Evolutionary conservation across 2,888 invertebrate species (phyloP).

Genomic region (Nezara viridula): DNA sequence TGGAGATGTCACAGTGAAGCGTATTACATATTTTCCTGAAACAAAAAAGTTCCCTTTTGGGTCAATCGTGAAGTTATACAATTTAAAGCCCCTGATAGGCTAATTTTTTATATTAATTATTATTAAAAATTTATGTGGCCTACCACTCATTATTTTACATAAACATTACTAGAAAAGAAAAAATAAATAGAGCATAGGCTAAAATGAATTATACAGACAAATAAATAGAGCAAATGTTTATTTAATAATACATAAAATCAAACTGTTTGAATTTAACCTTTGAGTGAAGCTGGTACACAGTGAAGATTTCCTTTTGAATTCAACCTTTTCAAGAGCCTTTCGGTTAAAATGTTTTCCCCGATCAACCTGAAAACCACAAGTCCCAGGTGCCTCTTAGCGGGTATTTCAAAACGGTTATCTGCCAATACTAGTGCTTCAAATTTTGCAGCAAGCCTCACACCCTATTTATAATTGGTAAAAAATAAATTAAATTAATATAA

Average conservation of each 20-base stretch:
- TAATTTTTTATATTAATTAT: too few relatives aligned
- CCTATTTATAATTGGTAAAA: constrained; percentile 71
- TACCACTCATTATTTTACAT: too few relatives aligned
- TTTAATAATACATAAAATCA: neutral
- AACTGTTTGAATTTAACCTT: constrained; percentile 70
- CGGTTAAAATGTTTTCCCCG: constrained; percentile 90
- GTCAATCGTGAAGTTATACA: too few relatives aligned
- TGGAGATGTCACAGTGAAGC: constrained; percentile 94
- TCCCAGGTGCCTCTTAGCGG: constrained; percentile 86
- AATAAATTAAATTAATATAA: neutral
- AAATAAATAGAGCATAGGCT: too few relatives aligned
- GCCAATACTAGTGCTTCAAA: constrained; percentile 88
- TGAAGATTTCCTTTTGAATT: constrained; percentile 90
- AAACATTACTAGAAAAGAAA: too few relatives aligned
- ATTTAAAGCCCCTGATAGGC: too few relatives aligned
- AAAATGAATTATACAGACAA: too few relatives aligned
- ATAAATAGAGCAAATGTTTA: too few relatives aligned
- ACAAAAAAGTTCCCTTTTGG: constrained; percentile 52
- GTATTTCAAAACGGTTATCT: constrained; percentile 91
- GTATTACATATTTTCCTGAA: constrained; percentile 81
- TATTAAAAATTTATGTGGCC: too few relatives aligned
- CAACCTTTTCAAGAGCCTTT: constrained; percentile 86
- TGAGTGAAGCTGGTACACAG: constrained; percentile 94
- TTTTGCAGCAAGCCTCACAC: constrained; percentile 89
- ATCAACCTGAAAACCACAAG: constrained; percentile 92